A percentile compares a stretch with the other conserved stretches of the same genome.
Evolutionary conservation across 1,140 invertebrate species (phyloP).

Genomic region (Drosophila tsacasi): DNA sequence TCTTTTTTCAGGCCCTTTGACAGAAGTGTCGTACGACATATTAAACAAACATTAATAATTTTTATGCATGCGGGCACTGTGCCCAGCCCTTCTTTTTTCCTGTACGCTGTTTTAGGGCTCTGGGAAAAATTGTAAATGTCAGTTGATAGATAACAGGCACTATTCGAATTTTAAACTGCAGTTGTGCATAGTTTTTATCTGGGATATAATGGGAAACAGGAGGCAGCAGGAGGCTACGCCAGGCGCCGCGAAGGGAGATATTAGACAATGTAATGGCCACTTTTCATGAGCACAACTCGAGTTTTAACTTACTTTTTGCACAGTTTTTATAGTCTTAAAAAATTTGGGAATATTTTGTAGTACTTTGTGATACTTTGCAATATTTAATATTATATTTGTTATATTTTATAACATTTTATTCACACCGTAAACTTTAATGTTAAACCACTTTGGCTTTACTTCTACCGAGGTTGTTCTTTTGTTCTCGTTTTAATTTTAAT

Average conservation of each 20-base stretch:
- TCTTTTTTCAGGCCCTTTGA: conserved; percentile 9
- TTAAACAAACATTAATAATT: conserved; percentile 43
- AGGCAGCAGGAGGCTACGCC: background rate
- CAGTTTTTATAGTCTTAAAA: background rate
- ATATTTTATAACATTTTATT: too few species aligned
- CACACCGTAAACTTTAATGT: too few species aligned
- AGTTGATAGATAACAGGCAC: background rate
- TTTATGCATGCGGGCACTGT: conserved; percentile 24
- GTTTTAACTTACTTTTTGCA: background rate
- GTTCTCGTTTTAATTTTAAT: too few species aligned
- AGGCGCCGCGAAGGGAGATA: background rate
- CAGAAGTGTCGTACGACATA: conserved; percentile 32
- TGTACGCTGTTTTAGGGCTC: background rate
- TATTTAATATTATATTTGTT: background rate
- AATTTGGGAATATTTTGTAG: background rate
- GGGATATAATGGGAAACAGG: background rate
- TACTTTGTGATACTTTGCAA: background rate
- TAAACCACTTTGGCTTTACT: too few species aligned
- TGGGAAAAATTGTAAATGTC: background rate
- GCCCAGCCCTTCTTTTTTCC: background rate
- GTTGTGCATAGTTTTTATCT: background rate
- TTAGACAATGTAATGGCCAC: background rate
- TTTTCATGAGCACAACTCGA: too few species aligned
- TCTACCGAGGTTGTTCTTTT: too few species aligned
- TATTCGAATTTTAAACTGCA: conserved; percentile 2